These are phyloP conservation scores for Bombus confusus DNA, from an alignment of 1,140 invertebrate species.

Conservation along the genomic window DNA sequence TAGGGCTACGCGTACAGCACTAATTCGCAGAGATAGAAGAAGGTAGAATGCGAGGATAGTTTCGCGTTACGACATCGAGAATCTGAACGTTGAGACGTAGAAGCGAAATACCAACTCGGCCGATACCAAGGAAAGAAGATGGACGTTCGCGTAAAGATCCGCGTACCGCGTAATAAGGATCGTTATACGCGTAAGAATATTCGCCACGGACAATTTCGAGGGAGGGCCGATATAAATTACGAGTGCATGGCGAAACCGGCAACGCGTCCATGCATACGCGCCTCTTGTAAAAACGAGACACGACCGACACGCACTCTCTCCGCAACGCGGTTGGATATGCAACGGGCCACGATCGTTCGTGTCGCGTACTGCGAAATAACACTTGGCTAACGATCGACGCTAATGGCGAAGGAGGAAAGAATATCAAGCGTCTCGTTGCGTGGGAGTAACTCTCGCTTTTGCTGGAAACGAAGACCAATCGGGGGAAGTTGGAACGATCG, in stretches of 20 bases:
- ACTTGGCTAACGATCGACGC: constrained; percentile 59
- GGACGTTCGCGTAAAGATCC: no score
- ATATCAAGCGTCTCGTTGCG: constrained; percentile 53
- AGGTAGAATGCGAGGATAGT: background rate
- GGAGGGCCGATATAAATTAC: constrained; percentile 54
- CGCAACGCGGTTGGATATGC: background rate
- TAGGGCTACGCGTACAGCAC: background rate
- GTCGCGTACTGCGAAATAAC: constrained; percentile 36
- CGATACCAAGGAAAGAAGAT: no score
- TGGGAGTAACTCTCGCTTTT: constrained; percentile 58
- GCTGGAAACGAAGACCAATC: constrained; percentile 27
- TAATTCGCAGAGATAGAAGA: background rate
- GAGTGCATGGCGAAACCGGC: constrained; percentile 25
- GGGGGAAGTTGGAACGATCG: background rate
- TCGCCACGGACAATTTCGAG: constrained; percentile 54
- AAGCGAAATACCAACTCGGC: no score
- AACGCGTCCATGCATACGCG: background rate
- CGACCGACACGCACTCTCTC: constrained; percentile 21
- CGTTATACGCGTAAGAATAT: constrained; percentile 52
- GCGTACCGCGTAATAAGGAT: constrained; percentile 48
- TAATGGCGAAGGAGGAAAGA: constrained; percentile 52
- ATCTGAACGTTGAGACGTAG: no score
- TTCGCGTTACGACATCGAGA: no score
- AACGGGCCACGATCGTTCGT: constrained; percentile 39
- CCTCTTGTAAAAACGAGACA: constrained; percentile 32